Conservation (phyloP, 2,888 invertebrate genomes). For the Acleris laterana region DNA sequence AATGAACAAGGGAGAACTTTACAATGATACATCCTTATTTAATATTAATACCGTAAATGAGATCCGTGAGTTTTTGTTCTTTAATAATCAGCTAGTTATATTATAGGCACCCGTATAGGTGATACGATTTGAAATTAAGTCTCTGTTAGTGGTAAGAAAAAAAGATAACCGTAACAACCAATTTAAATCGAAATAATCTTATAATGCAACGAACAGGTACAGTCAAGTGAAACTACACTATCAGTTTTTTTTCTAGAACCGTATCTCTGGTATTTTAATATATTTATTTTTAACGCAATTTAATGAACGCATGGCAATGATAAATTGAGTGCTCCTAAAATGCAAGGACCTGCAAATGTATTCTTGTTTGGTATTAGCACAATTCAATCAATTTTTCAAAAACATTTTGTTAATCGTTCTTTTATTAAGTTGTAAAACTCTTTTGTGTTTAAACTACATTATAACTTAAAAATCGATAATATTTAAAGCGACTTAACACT, state of each 20-base stretch:
- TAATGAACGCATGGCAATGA: too few species aligned
- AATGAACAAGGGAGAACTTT: slow-evolving; percentile 20
- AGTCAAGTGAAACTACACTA: slow-evolving; percentile 39
- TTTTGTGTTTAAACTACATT: slow-evolving; percentile 12
- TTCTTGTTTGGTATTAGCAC: too few species aligned
- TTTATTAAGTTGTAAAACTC: background rate
- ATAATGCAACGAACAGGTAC: slow-evolving; percentile 44
- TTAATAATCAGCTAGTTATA: too few species aligned
- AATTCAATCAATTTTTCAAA: too few species aligned
- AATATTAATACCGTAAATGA: slow-evolving; percentile 3
- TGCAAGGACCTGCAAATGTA: too few species aligned
- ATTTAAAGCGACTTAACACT: slow-evolving; percentile 38
- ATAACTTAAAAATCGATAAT: slow-evolving; percentile 17
- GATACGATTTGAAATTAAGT: slow-evolving; percentile 1
- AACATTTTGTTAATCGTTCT: too few species aligned
- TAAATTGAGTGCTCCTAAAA: too few species aligned
- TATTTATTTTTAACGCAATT: too few species aligned
- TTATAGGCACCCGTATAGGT: too few species aligned
- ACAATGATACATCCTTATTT: slow-evolving; percentile 27
- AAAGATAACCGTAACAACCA: slow-evolving; percentile 39
- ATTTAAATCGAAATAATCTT: slow-evolving; percentile 46
- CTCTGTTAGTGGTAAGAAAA: slow-evolving; percentile 16
- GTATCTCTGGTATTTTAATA: background rate
- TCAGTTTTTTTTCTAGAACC: background rate
- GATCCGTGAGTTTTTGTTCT: too few species aligned